Evolutionary conservation across 2,113 vertebrate species (phyloP).

Genomic region (Chiloscyllium plagiosum): DNA sequence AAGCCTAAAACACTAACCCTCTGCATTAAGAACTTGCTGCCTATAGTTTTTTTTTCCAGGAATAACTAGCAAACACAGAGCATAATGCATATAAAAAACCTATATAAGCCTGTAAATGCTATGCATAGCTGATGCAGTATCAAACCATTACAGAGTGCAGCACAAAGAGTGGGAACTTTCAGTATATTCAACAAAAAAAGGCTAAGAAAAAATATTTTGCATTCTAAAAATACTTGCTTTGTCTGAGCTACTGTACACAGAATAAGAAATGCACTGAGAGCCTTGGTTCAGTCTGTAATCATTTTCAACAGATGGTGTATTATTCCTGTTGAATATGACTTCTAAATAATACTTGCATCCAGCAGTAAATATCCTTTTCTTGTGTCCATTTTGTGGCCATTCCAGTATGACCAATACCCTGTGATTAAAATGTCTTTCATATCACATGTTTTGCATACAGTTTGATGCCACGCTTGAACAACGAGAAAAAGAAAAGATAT

Average conservation of each 20-base stretch:
- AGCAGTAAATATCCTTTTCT: not conserved
- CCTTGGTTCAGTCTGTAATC: not conserved
- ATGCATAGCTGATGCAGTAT: not conserved
- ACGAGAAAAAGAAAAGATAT: not conserved
- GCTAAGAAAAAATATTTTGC: not conserved
- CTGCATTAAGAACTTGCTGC: too few species aligned
- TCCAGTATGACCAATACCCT: not conserved
- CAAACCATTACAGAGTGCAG: not conserved
- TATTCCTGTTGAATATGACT: not conserved
- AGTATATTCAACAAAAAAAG: not conserved
- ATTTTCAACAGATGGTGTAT: not conserved
- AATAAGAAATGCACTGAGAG: not conserved
- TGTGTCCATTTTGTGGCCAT: conserved; percentile 16
- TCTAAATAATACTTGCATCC: not conserved
- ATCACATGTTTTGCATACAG: not conserved
- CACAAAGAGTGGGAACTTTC: not conserved
- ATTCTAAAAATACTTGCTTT: not conserved
- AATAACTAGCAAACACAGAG: too few species aligned
- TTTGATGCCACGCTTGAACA: conserved; percentile 13
- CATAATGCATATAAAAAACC: too few species aligned
- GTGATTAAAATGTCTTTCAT: not conserved
- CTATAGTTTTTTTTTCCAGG: not conserved
- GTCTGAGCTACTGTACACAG: not conserved
- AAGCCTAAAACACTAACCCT: too few species aligned
- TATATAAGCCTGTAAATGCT: not conserved